Evolutionary conservation across 64 coral and sea anemone species (phyloP).

Genomic region (Porites australiensis): DNA sequence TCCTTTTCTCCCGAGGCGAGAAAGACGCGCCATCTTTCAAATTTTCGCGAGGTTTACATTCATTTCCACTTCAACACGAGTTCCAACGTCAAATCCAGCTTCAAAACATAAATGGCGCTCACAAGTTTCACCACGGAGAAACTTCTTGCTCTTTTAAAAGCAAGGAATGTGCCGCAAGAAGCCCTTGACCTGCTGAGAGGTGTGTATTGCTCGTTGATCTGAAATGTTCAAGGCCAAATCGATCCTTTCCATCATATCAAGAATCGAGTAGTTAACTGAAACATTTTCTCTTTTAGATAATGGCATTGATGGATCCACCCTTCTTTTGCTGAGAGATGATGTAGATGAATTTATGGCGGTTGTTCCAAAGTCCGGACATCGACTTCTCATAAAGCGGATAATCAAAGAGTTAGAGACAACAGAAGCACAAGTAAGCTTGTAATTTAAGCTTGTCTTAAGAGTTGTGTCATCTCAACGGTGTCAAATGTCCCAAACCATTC

Average conservation of each 20-base stretch:
- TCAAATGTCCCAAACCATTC: conserved; percentile 13
- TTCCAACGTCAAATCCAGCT: not conserved
- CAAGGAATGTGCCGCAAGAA: conserved; percentile 14
- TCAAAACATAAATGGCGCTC: not conserved
- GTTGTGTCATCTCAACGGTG: no score
- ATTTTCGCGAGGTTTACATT: not conserved
- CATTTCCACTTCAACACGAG: not conserved
- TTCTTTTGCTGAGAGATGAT: no score
- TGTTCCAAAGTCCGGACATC: no score
- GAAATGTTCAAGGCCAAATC: not conserved
- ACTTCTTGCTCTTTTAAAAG: not conserved
- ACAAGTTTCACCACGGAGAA: not conserved
- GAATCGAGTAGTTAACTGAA: not conserved
- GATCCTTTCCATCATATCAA: not conserved
- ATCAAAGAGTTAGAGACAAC: conserved; percentile 13
- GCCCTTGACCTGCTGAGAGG: not conserved
- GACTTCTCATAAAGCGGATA: no score
- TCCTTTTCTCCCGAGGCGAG: not conserved
- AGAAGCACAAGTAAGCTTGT: conserved; percentile 13
- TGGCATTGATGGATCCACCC: no score
- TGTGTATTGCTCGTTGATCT: not conserved
- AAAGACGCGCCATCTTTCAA: not conserved
- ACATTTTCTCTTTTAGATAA: conserved; percentile 26
- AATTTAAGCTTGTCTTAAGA: not conserved
- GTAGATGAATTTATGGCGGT: no score